These are phyloP conservation scores for Apotomis capreana DNA, from an alignment of 2,888 invertebrate species.

Conservation along the genomic window DNA sequence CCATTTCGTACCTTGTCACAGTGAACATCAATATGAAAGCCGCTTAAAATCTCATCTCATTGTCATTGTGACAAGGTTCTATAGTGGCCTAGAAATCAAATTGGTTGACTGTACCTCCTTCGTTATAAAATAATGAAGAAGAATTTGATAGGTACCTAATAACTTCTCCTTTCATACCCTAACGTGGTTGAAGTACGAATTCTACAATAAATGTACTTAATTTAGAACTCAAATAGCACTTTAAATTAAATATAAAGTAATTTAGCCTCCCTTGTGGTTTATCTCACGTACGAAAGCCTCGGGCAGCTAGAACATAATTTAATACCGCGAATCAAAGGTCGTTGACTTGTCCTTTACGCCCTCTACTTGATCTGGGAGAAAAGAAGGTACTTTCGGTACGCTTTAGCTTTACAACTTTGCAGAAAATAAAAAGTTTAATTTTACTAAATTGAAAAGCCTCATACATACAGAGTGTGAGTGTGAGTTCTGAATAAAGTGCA, in stretches of 20 bases:
- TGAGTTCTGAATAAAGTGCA: too few relatives aligned
- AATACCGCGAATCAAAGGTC: conserved; percentile 23
- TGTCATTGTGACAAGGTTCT: too few relatives aligned
- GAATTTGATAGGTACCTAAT: too few relatives aligned
- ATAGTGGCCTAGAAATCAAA: too few relatives aligned
- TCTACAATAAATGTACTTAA: neutral
- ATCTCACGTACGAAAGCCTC: conserved; percentile 14
- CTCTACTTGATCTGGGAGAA: conserved; percentile 7
- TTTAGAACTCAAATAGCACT: conserved; percentile 5
- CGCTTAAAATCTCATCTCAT: too few relatives aligned
- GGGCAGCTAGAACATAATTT: conserved; percentile 34
- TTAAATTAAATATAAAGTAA: conserved; percentile 18
- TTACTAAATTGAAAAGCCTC: neutral
- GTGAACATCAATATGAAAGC: too few relatives aligned
- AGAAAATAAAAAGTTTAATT: neutral
- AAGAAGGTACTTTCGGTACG: neutral
- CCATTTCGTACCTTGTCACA: too few relatives aligned
- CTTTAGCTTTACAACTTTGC: neutral
- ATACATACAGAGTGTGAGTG: neutral
- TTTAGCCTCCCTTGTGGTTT: conserved; percentile 15
- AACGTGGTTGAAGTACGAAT: neutral
- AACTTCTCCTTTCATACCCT: too few relatives aligned
- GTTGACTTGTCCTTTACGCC: conserved; percentile 27
- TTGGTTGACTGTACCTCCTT: too few relatives aligned
- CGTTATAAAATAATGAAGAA: too few relatives aligned